Evolutionary conservation across 2,797 vertebrate genomes (phyloP).

Genomic region (Salmo trutta): DNA sequence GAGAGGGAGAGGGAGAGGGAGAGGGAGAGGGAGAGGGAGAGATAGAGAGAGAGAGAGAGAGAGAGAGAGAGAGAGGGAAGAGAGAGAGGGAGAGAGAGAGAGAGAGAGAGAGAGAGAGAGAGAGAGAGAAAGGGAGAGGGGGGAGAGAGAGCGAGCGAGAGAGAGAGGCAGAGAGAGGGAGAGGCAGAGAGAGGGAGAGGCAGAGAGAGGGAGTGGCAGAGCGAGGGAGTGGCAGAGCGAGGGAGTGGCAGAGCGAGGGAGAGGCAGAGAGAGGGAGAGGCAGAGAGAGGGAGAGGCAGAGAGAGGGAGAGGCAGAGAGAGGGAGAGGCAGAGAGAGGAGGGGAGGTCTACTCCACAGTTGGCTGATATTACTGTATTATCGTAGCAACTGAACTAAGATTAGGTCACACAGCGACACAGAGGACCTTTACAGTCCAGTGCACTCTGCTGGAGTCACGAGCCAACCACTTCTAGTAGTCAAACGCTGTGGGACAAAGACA

Average conservation of each 20-base stretch:
- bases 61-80: constrained; percentile 15
- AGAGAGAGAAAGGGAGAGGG: background rate
- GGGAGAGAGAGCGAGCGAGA: constrained; percentile 5
- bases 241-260: constrained; percentile 9
- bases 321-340: background rate
- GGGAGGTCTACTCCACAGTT: background rate
- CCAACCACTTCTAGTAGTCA: background rate
- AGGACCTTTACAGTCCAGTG: background rate
- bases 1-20: constrained; percentile 31
- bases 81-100: background rate
- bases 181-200: background rate
- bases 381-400: background rate
- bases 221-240: background rate
- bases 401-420: background rate
- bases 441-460: background rate
- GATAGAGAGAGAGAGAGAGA: background rate
- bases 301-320: constrained; percentile 22
- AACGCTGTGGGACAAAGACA: background rate
- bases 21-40: background rate
- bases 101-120: constrained; percentile 7
- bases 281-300: constrained; percentile 26
- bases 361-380: background rate
- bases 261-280: constrained; percentile 17
- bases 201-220: background rate
- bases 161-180: background rate